Evolutionary conservation across 1,140 invertebrate species (phyloP).

Genomic region (Eriosoma lanigerum): DNA sequence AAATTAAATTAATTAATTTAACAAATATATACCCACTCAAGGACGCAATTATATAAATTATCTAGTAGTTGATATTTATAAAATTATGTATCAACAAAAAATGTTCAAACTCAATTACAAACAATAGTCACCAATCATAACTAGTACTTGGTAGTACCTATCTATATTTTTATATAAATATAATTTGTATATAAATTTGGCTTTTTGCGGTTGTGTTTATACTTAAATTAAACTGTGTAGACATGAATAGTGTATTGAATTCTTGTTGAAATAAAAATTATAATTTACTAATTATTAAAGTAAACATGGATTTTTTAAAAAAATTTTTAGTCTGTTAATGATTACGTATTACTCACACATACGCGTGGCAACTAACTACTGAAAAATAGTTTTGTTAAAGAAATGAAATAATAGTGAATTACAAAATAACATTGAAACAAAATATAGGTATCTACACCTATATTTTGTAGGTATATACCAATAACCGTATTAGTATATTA

Average conservation of each 20-base stretch:
- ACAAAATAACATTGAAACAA: constrained; percentile 30
- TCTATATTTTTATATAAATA: too few relatives aligned
- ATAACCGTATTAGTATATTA: not conserved
- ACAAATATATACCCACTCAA: too few relatives aligned
- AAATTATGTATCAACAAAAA: too few relatives aligned
- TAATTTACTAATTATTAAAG: not conserved
- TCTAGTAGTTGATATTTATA: too few relatives aligned
- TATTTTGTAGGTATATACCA: not conserved
- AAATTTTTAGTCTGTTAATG: not conserved
- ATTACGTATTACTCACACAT: not conserved
- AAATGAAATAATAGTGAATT: constrained; percentile 33
- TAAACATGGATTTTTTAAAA: not conserved
- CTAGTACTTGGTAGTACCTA: too few relatives aligned
- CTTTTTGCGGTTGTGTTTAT: too few relatives aligned
- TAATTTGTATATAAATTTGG: too few relatives aligned
- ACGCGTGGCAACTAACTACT: not conserved
- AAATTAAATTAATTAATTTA: too few relatives aligned
- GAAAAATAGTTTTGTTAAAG: not conserved
- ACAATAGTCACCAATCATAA: too few relatives aligned
- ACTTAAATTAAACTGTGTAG: not conserved
- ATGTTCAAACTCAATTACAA: too few relatives aligned
- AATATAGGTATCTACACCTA: not conserved
- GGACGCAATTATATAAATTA: too few relatives aligned
- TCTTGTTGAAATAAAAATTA: not conserved
- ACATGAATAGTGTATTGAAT: not conserved